Base-by-base conservation (phyloP, 2,888 invertebrate species). In the Julus scanicus region DNA sequence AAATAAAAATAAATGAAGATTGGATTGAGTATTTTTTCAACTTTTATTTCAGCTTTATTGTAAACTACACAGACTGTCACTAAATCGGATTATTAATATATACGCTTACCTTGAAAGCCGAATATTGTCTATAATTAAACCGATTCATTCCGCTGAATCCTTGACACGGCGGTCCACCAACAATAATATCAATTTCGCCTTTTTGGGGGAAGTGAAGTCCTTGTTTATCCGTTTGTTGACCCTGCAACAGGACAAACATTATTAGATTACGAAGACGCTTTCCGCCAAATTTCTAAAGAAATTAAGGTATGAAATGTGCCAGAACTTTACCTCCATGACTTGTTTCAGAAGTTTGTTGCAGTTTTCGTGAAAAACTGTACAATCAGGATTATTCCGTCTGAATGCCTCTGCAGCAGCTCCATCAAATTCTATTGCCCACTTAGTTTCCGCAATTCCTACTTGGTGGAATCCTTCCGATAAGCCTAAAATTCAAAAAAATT, bases 131-230 rank as follows among this genome's bases (percentile, higher is more conserved):
- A 0, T 95, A 95, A 92, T 96, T 97, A 92, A 97, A 97, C 87
- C 97, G 93, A 92, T 97, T 97, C 96, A 97, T 97, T 63, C 96
- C 96, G 85, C 96, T 96, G 92, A 97, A 97, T 4, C 97, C 97
- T 92, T 97, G 97, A 91, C 97, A 97, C 0, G 97, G 97, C 0
- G 97, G 97, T 0, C 97, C 97, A 13, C 97, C 97, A 91, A 96
- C 96, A 49, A 97, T 92, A 89, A 97, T 92, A 91, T 97, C 96
- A 0, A 97, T 96, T 89, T 97, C 96, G 0, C 96, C 96, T 91
- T 94, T 95, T 91, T 93, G 92, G 0, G 97, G 97, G 83, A 97
- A 92, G 13, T 93, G 93, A 90, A 93, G 92, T 1, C 92, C 92
- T 6, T 91, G 90, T 44, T 89, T 89, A 89, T 92, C 91, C n/a